These are phyloP conservation scores for Falco naumanni DNA, from an alignment of 2,797 vertebrate genomes.

Conservation along the genomic window DNA sequence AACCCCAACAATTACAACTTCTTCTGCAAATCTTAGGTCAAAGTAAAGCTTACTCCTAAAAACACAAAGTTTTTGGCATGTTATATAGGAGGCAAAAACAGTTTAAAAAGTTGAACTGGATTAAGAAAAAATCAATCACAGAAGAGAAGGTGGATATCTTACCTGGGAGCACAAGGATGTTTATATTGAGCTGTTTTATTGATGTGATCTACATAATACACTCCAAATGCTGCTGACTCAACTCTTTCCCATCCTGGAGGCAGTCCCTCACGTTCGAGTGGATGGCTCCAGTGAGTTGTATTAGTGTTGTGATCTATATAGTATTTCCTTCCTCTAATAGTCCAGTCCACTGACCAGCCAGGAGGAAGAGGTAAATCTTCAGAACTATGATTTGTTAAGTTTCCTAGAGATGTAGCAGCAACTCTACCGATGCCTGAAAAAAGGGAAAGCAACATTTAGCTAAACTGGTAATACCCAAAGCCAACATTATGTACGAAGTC, in stretches of 20 bases:
- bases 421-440: slow-evolving; percentile 90
- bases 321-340: slow-evolving; percentile 96
- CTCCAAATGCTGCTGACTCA: slow-evolving; percentile 93
- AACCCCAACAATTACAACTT: not conserved
- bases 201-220: slow-evolving; percentile 97
- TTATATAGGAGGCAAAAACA: rapidly evolving
- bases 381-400: slow-evolving; percentile 88
- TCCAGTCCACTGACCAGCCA: slow-evolving; percentile 99
- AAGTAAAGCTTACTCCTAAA: not conserved
- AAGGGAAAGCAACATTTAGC: not conserved
- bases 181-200: slow-evolving; percentile 96
- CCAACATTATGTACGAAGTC: rapidly evolving
- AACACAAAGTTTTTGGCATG: not conserved
- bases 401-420: slow-evolving; percentile 96
- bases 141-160: not conserved
- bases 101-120: too few relatives aligned
- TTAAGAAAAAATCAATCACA: not conserved
- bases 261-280: slow-evolving; percentile 94
- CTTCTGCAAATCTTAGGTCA: not conserved
- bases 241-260: slow-evolving; percentile 98
- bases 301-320: slow-evolving; percentile 99
- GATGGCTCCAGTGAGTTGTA: slow-evolving; percentile 99
- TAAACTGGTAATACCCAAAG: rapidly evolving
- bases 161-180: slow-evolving; percentile 98
- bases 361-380: slow-evolving; percentile 93